Base-by-base conservation (phyloP, 2,888 invertebrate genomes). In the Macrophya annulata region DNA sequence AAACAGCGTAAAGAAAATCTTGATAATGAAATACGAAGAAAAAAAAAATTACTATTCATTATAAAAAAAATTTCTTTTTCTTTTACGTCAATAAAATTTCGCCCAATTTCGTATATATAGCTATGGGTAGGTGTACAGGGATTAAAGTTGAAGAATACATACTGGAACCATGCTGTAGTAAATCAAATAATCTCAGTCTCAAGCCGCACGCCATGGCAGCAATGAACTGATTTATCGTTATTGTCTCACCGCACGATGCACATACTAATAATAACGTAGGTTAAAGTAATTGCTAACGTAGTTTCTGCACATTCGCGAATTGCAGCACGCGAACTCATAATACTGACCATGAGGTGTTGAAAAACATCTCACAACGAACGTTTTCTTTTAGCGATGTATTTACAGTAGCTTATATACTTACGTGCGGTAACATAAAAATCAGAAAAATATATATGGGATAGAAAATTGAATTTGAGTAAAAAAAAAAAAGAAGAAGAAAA, bases 141-240 rank as follows among this genome's bases (percentile, higher is more conserved):
- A 45, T 72, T 21, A 72, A 72, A 55, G 15, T 31, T 25, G 10
- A 77, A 17, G 37, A 48, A 17, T 51, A 51, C 15, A 68, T 21
- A 68, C 15, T 68, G 12, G 68, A 37, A 68, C 5, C 37, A 9
- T 71, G 21, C 77, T n/a, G n/a, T n/a, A 15, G 79, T 81, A 81
- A 81, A 81, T 81, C 79, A 81, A 81, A 72, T n/a, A 31, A 40
- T 31, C 59, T 51, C 40, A 43, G 43, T 59, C 59, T 81, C 40
- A 62, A 37, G 59, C 79, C 21, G 79, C 79, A 81, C 79, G 79
- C 59, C 62, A 81, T 81, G 40, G n/a, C n/a, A n/a, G 17, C 71
- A 40, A n/a, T 71, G 40, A 0, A 59, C 79, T 59, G 79, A 81
- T 81, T 81, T 81, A 81, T 81, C 79, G 79, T 81, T 59, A 81